These are phyloP conservation scores for Anarrhichthys ocellatus DNA, from an alignment of 2,113 vertebrate genomes.

Conservation along the genomic window DNA sequence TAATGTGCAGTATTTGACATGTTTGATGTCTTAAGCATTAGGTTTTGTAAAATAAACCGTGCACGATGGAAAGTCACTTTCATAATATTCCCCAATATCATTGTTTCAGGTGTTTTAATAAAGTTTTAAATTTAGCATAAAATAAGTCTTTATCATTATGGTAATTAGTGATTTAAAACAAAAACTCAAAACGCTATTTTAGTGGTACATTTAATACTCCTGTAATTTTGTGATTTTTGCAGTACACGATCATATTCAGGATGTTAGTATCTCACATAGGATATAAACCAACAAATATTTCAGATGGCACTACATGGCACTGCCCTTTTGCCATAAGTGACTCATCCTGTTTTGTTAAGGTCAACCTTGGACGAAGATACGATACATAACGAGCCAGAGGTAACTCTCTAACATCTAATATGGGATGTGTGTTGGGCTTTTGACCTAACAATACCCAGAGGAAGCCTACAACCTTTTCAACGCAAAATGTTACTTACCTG, in stretches of 20 bases:
- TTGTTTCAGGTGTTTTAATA: background rate
- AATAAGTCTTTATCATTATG: background rate
- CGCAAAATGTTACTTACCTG: slow-evolving; percentile 54
- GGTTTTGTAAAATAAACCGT: background rate
- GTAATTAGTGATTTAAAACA: background rate
- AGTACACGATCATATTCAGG: background rate
- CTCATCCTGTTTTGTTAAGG: slow-evolving; percentile 69
- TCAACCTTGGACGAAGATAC: slow-evolving; percentile 42
- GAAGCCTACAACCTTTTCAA: slow-evolving; percentile 70
- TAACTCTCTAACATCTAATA: slow-evolving; percentile 18
- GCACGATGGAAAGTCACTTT: too few species aligned
- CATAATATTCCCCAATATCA: background rate
- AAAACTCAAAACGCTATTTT: background rate
- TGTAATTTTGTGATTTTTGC: background rate
- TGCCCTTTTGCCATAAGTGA: slow-evolving; percentile 61
- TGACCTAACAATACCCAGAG: slow-evolving; percentile 39
- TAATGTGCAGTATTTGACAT: background rate
- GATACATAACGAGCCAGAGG: slow-evolving; percentile 28
- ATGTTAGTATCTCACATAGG: slow-evolving; percentile 34
- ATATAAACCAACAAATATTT: slow-evolving; percentile 34
- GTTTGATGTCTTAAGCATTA: background rate
- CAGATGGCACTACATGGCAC: slow-evolving; percentile 33
- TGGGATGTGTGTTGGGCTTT: slow-evolving; percentile 27
- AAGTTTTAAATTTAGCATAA: background rate
- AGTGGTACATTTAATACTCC: background rate